Percentiles rank a stretch among this genome's conserved stretches.
phyloP scores from a whole-genome alignment of 2,113 vertebrate genomes.

The Spea bombifrons region DNA sequence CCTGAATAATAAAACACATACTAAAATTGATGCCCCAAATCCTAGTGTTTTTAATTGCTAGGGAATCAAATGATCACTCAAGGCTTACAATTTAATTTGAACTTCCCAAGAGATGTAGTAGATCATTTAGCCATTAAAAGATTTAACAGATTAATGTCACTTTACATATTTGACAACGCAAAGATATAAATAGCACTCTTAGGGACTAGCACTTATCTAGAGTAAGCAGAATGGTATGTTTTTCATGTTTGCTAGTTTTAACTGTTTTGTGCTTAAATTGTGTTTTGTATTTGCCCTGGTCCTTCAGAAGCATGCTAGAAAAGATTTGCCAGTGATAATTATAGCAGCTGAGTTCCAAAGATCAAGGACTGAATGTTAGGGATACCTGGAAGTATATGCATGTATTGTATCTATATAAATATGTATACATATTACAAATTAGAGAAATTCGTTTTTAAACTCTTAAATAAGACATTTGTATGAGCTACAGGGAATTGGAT shows the following conservation, averaged over 20 bases:
- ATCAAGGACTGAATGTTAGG: slow-evolving; percentile 4
- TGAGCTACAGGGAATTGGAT: too few species aligned
- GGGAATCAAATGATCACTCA: too few species aligned
- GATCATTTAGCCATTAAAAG: too few species aligned
- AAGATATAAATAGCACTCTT: neutral
- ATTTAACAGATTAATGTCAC: too few species aligned
- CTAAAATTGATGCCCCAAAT: too few species aligned
- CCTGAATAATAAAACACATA: too few species aligned
- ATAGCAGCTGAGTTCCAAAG: slow-evolving; percentile 7
- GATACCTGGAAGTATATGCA: neutral
- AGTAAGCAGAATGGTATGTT: neutral
- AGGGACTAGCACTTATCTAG: neutral
- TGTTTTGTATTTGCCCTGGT: slow-evolving; percentile 16
- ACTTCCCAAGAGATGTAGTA: too few species aligned
- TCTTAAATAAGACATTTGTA: too few species aligned
- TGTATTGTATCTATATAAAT: neutral
- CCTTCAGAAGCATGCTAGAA: neutral
- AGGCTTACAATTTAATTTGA: too few species aligned
- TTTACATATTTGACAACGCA: neutral
- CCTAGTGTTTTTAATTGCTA: too few species aligned
- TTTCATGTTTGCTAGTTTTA: neutral
- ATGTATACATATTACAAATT: too few species aligned
- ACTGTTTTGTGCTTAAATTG: neutral
- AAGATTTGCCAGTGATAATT: neutral
- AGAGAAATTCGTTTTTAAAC: too few species aligned